These are phyloP conservation scores for Xenus cinereus DNA, from an alignment of 2,113 vertebrate species.

Conservation along the genomic window DNA sequence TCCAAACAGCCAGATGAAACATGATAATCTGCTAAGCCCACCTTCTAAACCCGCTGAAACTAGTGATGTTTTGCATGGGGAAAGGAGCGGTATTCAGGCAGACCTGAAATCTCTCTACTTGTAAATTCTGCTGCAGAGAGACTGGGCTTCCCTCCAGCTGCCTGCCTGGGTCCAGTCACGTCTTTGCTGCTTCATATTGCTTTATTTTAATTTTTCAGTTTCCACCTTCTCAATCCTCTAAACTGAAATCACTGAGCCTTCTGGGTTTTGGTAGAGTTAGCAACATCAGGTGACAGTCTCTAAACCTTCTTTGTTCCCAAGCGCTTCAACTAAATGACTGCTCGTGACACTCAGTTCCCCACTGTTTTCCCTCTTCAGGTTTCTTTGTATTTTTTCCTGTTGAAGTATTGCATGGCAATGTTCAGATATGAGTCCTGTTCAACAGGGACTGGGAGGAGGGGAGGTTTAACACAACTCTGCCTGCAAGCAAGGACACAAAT, in stretches of 20 bases:
- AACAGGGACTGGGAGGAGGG: neutral
- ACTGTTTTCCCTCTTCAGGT: neutral
- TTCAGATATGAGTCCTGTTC: neutral
- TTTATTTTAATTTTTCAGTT: neutral
- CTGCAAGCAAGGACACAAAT: neutral
- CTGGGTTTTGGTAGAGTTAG: neutral
- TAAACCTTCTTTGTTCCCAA: neutral
- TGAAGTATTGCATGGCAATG: neutral
- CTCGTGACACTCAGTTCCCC: neutral
- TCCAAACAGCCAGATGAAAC: neutral
- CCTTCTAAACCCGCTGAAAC: neutral
- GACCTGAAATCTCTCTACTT: neutral
- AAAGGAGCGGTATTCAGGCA: constrained; percentile 11
- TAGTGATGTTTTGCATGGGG: neutral
- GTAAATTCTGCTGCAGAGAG: neutral
- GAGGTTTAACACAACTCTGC: neutral
- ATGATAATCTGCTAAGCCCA: neutral
- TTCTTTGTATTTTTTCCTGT: neutral
- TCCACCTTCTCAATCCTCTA: neutral
- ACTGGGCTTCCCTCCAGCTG: constrained; percentile 10
- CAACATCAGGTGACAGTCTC: neutral
- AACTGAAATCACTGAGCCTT: neutral
- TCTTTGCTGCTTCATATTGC: neutral
- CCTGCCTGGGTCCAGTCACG: neutral
- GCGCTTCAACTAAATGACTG: neutral